Evolutionary conservation across 2,888 invertebrate genomes (phyloP).

Genomic region (Eristalis tenax): DNA sequence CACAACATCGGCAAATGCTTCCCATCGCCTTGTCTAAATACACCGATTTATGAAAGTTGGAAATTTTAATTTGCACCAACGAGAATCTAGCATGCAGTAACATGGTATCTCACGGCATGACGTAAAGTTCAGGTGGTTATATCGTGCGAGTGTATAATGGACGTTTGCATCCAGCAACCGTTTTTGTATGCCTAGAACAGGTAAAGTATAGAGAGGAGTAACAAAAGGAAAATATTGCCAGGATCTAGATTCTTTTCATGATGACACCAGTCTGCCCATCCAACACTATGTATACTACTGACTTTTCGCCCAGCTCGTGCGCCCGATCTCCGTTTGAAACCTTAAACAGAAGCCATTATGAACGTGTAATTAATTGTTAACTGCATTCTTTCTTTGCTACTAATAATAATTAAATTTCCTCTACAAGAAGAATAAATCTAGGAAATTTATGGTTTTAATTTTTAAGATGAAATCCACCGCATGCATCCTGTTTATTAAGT

Average conservation of each 20-base stretch:
- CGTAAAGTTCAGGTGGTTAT: slow-evolving; percentile 44
- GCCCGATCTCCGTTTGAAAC: slow-evolving; percentile 12
- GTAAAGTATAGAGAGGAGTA: slow-evolving; percentile 10
- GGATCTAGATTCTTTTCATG: slow-evolving; percentile 32
- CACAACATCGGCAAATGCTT: neutral
- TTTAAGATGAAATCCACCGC: slow-evolving; percentile 46
- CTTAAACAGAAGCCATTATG: slow-evolving; percentile 55
- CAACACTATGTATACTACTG: neutral
- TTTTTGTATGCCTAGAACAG: neutral
- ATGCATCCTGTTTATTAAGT: slow-evolving; percentile 38
- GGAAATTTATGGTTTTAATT: slow-evolving; percentile 47
- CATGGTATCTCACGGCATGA: slow-evolving; percentile 54
- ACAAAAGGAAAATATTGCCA: slow-evolving; percentile 28
- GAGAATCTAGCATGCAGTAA: slow-evolving; percentile 31
- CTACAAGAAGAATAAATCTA: slow-evolving; percentile 51
- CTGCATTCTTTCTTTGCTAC: slow-evolving; percentile 56
- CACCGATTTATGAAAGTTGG: slow-evolving; percentile 43
- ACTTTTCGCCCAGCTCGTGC: slow-evolving; percentile 23
- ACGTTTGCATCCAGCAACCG: slow-evolving; percentile 21
- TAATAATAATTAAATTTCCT: slow-evolving; percentile 66
- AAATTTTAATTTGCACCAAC: slow-evolving; percentile 47
- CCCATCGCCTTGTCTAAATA: slow-evolving; percentile 20
- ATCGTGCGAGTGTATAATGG: slow-evolving; percentile 33
- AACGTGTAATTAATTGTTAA: slow-evolving; percentile 68
- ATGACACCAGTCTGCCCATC: slow-evolving; percentile 26